Conservation (phyloP, 2,113 vertebrate species). For the Leptodactylus fuscus region DNA sequence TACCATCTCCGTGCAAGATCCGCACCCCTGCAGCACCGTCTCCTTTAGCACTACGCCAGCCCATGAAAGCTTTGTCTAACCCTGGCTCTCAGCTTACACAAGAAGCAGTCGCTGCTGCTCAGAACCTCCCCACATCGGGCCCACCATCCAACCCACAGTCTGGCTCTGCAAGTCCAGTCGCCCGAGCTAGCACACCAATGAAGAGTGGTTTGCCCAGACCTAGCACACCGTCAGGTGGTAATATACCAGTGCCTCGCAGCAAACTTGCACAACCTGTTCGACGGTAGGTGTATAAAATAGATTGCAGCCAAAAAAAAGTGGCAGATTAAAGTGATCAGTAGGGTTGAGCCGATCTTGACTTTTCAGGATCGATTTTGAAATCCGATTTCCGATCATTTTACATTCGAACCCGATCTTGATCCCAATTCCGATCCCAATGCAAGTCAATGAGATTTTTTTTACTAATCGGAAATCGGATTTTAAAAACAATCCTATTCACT, state of each 20-base stretch:
- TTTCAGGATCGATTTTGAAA: no score
- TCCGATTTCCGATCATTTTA: no score
- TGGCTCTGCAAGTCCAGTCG: constrained; percentile 71
- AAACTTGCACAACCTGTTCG: constrained; percentile 96
- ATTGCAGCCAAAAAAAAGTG: no score
- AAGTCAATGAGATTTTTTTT: no score
- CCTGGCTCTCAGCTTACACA: constrained; percentile 74
- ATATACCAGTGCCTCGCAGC: constrained; percentile 94
- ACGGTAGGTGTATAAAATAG: constrained; percentile 83
- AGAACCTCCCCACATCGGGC: constrained; percentile 75
- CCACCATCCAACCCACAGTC: constrained; percentile 71
- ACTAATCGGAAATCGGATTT: no score
- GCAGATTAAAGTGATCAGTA: no score
- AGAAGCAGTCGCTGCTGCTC: constrained; percentile 72
- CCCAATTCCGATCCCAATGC: no score
- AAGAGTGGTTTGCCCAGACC: constrained; percentile 91
- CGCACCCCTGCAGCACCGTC: constrained; percentile 89
- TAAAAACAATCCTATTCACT: no score
- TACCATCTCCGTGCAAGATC: constrained; percentile 95
- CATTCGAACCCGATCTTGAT: no score
- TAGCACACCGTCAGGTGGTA: constrained; percentile 83
- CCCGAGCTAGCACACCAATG: constrained; percentile 79
- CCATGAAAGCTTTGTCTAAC: constrained; percentile 88
- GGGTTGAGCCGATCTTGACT: no score
- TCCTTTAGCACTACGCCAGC: constrained; percentile 91